Percentiles rank a stretch among this genome's conserved stretches.
Conservation (phyloP, 35 echinoderm and acorn worm species). For the Chiridota heheva region DNA sequence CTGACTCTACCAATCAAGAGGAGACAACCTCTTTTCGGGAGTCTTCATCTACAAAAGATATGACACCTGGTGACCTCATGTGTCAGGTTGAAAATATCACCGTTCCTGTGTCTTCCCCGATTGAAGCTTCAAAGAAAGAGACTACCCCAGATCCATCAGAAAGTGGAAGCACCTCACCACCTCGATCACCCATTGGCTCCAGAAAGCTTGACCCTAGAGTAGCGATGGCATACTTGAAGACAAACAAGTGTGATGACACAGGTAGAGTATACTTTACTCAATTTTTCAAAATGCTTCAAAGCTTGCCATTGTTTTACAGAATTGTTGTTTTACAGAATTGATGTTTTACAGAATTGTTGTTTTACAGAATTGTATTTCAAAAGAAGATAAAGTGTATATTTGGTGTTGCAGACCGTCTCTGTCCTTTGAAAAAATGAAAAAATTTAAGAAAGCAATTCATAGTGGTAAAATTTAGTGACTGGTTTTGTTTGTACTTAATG, state of each 20-base stretch:
- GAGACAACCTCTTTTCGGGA: neutral
- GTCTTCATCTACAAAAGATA: neutral
- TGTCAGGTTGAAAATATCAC: too few species aligned
- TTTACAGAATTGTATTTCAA: too few species aligned
- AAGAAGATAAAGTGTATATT: too few species aligned
- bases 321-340: too few species aligned
- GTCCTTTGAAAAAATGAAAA: too few species aligned
- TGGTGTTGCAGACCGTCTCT: too few species aligned
- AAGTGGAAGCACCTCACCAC: neutral
- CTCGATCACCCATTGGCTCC: conserved; percentile 39
- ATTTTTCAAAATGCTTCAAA: too few species aligned
- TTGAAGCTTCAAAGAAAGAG: conserved; percentile 56
- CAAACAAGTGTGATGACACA: conserved; percentile 80
- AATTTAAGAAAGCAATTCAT: too few species aligned
- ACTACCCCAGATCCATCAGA: conserved; percentile 70
- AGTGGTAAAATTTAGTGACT: too few species aligned
- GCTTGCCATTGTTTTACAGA: too few species aligned
- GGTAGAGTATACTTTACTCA: conserved; percentile 36
- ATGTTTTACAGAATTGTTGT: too few species aligned
- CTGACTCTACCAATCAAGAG: neutral
- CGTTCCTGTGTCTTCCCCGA: conserved; percentile 66
- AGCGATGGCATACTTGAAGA: conserved; percentile 65
- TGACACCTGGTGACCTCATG: neutral
- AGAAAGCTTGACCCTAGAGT: conserved; percentile 48
- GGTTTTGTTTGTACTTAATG: too few species aligned